Base-by-base conservation (phyloP, 2,113 vertebrate species). In the Tetraodon nigroviridis region DNA sequence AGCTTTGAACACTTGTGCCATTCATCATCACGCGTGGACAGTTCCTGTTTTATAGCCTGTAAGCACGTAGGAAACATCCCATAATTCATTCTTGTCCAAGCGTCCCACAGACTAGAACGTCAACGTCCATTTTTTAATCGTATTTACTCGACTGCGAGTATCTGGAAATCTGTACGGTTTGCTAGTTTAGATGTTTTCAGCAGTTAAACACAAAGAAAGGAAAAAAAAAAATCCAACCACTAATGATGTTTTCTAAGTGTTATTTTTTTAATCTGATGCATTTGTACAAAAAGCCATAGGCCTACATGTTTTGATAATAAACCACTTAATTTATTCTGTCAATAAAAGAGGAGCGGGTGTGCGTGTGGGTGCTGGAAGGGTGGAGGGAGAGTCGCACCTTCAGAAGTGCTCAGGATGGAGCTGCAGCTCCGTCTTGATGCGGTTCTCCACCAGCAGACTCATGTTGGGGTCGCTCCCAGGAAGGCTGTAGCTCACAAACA, bases 401-500 rank as follows among this genome's bases (percentile, higher is more conserved):
- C 89, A 96, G 75, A 99, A 99, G 72, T 92, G 93, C 6, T 95
- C 94, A 0, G 95, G 94, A 58, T 95, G 94, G 67, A 90, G 86
- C 60, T 91, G 90, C 91, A 98, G 92, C 84, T 99, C 97, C 81
- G 94, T 92, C 64, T 95, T 97, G 83, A 99, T 97, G 62, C 95
- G 85, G 83, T 93, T 92, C 83, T 99, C 96, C 85, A 98, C 93
- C 22, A 94, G 83, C 11, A 99, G 83, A 16, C 91, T 81, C 52
- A 95, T 87, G 81, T 60, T 92, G 69, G 90, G 86, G 86, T 95
- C 91, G 0, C 90, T 92, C 70, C 87, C 86, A 2, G 92, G 91
- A 47, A 99, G 90, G 52, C 93, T 96, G 79, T 95, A 94, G 81
- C 96, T 99, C 80, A 96, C 93, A 84, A 94, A 99, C 42, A 98